Base-by-base conservation (phyloP, 2,888 invertebrate species). In the Allophyes oxyacanthae region DNA sequence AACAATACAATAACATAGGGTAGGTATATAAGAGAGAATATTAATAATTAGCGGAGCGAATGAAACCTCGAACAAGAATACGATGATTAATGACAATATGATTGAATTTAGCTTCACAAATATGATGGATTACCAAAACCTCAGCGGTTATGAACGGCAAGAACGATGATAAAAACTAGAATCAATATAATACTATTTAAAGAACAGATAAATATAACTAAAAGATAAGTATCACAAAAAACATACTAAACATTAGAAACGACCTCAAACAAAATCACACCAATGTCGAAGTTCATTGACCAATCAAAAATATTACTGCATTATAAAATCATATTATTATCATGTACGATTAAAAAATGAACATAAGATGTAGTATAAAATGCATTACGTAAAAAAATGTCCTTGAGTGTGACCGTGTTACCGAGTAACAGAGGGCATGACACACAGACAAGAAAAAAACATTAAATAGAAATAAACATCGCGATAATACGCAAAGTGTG, bases 401-500 rank as follows among this genome's bases (percentile, higher is more conserved):
- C 32, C 36, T 45, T n/a, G 42, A 25, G 13, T 32, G 62, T 58
- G 57, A 63, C 10, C 14, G 32, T 13, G 51, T 41, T 54, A 26
- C 13, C 33, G 48, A 53, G 57, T 54, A 53, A 32, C 42, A 10
- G 37, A 56, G 57, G 55, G 33, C 60, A 40, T 32, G 42, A 44
- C 44, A 49, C 38, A 59, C 38, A 41, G 42, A 28, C 44, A 34
- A 28, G n/a, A 54, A 52, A 53, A 53, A 57, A 41, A 48, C 25
- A 51, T 49, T 49, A 41, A 51, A 34, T 28, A 43, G 43, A 50
- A 45, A 49, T 59, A 52, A 59, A 67, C 37, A 42, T 51, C 10
- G 15, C 33, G 40, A 57, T 53, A 33, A 52, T 55, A 63, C 53
- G 44, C 52, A 30, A 11, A 20, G 56, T 52, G 68, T 71, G 68